Evolutionary conservation across 2,888 invertebrate genomes (phyloP), one percentile per base, ranked within the genome.

Genomic region (Trisateles emortualis): DNA sequence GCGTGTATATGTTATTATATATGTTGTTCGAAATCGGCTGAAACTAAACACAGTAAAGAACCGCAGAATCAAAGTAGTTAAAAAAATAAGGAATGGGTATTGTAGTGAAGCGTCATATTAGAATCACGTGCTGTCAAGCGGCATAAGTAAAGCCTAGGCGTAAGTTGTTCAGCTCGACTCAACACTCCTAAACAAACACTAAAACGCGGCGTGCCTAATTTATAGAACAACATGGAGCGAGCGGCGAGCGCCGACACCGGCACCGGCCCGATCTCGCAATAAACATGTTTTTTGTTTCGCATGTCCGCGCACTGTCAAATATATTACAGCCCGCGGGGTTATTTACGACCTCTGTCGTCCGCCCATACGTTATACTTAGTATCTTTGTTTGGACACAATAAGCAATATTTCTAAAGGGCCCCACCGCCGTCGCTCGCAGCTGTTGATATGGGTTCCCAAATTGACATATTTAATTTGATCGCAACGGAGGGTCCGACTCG

Each of bases 301-400:
- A 84, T 90, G 92, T 92, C 92, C 90, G 91, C 91, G 91, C 90
- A 86, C 92, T 91, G 92, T 92, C 92, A 92, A 92, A 92, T 92
- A 92, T 92, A 92, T 92, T 92, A 92, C 91, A 81, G 85, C 91
- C 90, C 91, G 90, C 84, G 86, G 91, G 78, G 92, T 92, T 90
- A 92, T 92, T 92, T 92, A 92, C 89, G 90, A 86, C 82, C 89
- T 81, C 87, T 81, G 90, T 87, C 92, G 87, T 88, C 91, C 92
- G 91, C 92, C 92, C 92, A 92, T 92, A 92, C 92, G 90, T 92
- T 92, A 92, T 92, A 91, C 92, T 92, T 91, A 90, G 91, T 92
- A 92, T 92, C 92, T 92, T 91, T 92, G 92, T 92, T 92, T 92
- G 92, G 92, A 92, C 92, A 92, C 92, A 92, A 92, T 92, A 91